These are phyloP conservation scores for Ictalurus punctatus DNA, from an alignment of 2,113 vertebrate species.

Conservation along the genomic window DNA sequence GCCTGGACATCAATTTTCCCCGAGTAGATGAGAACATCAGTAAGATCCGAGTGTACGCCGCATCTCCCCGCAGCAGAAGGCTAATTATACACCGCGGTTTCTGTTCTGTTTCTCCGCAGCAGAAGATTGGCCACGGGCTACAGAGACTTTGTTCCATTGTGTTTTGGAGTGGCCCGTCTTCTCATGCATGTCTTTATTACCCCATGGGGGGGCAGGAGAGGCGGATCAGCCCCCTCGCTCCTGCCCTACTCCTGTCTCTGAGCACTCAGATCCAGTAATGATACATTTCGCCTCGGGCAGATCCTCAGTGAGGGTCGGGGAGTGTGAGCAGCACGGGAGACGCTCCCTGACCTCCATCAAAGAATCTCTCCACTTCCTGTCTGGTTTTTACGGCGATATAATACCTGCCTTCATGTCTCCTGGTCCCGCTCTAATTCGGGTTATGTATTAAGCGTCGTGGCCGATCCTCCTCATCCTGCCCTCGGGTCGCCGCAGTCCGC, in stretches of 20 bases:
- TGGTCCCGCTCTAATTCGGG: slow-evolving; percentile 76
- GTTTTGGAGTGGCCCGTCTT: slow-evolving; percentile 70
- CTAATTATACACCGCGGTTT: slow-evolving; percentile 72
- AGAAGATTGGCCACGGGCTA: slow-evolving; percentile 69
- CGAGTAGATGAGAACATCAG: background rate
- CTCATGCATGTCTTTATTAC: slow-evolving; percentile 81
- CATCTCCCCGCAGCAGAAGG: slow-evolving; percentile 64
- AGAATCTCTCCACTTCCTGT: slow-evolving; percentile 67
- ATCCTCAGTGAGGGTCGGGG: slow-evolving; percentile 61
- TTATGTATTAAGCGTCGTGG: slow-evolving; percentile 75
- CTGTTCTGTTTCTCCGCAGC: slow-evolving; percentile 65
- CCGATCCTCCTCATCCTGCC: slow-evolving; percentile 55
- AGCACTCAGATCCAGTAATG: slow-evolving; percentile 75
- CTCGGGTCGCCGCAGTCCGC: slow-evolving; percentile 64
- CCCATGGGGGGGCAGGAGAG: slow-evolving; percentile 70
- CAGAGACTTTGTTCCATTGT: slow-evolving; percentile 64
- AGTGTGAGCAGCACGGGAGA: slow-evolving; percentile 64
- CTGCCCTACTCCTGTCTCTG: slow-evolving; percentile 69
- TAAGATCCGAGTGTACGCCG: slow-evolving; percentile 46
- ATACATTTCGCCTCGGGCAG: slow-evolving; percentile 79
- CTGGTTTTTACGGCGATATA: slow-evolving; percentile 62
- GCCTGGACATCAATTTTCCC: background rate
- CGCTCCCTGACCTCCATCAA: slow-evolving; percentile 79
- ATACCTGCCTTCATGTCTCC: slow-evolving; percentile 73
- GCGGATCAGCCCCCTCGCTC: slow-evolving; percentile 75